phyloP scores from a whole-genome alignment of 1,140 invertebrate genomes.

The Ceratina japonica region DNA sequence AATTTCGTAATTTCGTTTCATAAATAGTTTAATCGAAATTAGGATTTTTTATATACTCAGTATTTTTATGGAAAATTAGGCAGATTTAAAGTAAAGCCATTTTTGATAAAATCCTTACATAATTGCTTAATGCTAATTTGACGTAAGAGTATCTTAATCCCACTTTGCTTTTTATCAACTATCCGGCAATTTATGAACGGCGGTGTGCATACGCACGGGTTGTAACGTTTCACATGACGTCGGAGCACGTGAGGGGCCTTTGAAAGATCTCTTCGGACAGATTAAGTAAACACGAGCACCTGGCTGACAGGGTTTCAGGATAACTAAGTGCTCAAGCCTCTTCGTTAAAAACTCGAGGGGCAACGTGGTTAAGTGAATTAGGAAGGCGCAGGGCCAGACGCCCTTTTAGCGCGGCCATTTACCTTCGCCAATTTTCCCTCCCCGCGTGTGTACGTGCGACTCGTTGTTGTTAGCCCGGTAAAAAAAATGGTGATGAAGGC shows the following conservation, averaged over 20 bases:
- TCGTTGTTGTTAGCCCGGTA: background rate
- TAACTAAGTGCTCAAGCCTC: slow-evolving; percentile 55
- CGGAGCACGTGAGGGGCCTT: background rate
- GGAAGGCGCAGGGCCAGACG: slow-evolving; percentile 49
- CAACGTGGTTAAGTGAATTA: slow-evolving; percentile 62
- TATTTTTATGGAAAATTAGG: too few species aligned
- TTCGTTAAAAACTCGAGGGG: slow-evolving; percentile 58
- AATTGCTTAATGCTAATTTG: too few species aligned
- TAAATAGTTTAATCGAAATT: too few species aligned
- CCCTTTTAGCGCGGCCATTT: slow-evolving; percentile 59
- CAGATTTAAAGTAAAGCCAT: too few species aligned
- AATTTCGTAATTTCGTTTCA: too few species aligned
- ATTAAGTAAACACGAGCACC: slow-evolving; percentile 38
- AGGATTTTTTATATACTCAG: too few species aligned
- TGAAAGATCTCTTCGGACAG: slow-evolving; percentile 30
- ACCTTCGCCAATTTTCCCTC: slow-evolving; percentile 51
- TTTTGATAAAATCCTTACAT: too few species aligned
- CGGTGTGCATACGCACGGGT: background rate
- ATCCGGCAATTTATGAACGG: too few species aligned
- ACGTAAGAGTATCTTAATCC: too few species aligned
- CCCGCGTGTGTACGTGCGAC: background rate
- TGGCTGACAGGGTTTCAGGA: slow-evolving; percentile 15
- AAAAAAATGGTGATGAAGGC: slow-evolving; percentile 15
- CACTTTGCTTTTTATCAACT: background rate
- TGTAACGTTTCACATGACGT: background rate